These are phyloP conservation scores for Coptodon rendalli DNA, from an alignment of 2,113 vertebrate genomes.

Conservation along the genomic window DNA sequence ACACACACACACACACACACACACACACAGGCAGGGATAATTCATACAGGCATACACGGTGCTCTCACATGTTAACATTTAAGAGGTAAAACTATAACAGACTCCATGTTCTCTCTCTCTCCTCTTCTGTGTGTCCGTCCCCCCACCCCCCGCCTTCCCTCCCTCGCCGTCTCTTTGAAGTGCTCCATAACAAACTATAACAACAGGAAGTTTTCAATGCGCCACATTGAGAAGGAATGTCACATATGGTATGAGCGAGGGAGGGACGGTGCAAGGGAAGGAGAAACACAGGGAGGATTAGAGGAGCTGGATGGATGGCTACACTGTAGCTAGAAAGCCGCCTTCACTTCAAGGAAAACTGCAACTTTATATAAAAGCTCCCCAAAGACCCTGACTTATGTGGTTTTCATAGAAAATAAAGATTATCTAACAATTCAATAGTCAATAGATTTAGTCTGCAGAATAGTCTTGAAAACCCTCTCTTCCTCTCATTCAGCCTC, in stretches of 20 bases:
- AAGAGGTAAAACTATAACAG: constrained; percentile 60
- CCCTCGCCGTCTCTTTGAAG: constrained; percentile 44
- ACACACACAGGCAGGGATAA: constrained; percentile 25
- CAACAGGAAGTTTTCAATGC: constrained; percentile 70
- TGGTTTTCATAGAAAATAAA: not conserved
- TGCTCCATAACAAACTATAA: constrained; percentile 57
- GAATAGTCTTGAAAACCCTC: not conserved
- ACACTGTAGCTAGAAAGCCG: not conserved
- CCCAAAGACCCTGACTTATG: not conserved
- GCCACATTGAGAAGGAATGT: constrained; percentile 62
- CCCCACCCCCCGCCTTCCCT: not conserved
- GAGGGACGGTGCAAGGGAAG: not conserved
- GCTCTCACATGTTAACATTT: constrained; percentile 65
- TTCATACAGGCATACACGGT: constrained; percentile 43
- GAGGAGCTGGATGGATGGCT: not conserved
- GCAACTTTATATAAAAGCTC: not conserved
- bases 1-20: constrained; percentile 4
- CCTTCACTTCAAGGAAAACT: not conserved
- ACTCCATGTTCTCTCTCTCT: constrained; percentile 16
- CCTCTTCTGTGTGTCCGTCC: not conserved
- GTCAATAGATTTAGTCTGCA: not conserved
- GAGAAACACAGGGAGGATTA: not conserved
- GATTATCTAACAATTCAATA: not conserved
- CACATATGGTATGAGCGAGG: constrained; percentile 28
- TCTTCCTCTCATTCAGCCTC: not conserved